Base-by-base conservation (phyloP, 2,797 vertebrate genomes). In the Oreochromis mossambicus region DNA sequence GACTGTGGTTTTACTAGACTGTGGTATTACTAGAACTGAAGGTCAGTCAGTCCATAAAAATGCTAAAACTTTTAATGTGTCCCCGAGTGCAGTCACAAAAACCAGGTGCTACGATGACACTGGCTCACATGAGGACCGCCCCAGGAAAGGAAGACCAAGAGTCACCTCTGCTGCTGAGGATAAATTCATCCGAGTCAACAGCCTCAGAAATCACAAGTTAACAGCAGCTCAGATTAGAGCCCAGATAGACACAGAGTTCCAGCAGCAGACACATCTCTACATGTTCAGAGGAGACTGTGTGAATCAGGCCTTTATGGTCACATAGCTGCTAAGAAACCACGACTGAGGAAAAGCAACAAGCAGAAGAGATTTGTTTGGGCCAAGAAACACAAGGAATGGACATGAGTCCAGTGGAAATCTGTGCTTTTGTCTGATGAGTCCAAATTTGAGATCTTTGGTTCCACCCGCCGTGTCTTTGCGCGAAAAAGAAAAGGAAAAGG, bases 301-400 rank as follows among this genome's bases (percentile, higher is more conserved):
- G 21, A 54, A 54, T 54, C 52, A 54, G 52, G 21, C 6, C 52
- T 54, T 24, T 13, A 24, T 0, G 21, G 52, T 54, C 52, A 54
- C 24, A 13, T 0, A 13, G 21, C 52, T 24, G 52, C 21, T 3
- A 21, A 54, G 52, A 54, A 54, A 54, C 52, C 4, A 13, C 0
- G 21, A 54, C 52, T 54, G 1, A 54, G 52, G 52, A 54, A 54
- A 54, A 13, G 52, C 52, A 54, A 14, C 21, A 54, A 54, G 26
- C 26, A 26, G 21, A 14, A 24, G 21, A 54, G 52, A 54, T 54
- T 54, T 54, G 52, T 54, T 54, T 54, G 52, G 52, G 7, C 52
- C 13, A 15, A 26, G 4, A 55, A 55, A 26, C 54, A 55, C 4
- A 0, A 26, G 24, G 0, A 3, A 0, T 5, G 7, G 24, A 55